phyloP scores from a whole-genome alignment of 2,888 invertebrate species.

The Eudemis profundana region DNA sequence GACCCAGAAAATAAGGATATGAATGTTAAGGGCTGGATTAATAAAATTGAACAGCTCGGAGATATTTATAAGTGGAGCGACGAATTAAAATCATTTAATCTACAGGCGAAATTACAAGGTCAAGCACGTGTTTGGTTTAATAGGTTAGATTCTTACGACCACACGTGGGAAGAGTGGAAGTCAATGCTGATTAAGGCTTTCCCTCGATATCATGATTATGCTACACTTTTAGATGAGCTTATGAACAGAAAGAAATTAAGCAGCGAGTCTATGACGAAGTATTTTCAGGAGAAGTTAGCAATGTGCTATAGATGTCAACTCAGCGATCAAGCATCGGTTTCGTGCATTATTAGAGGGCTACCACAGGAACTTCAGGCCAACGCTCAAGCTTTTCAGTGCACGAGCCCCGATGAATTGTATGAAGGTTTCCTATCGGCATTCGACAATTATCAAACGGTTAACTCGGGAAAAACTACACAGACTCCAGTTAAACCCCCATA shows the following conservation, averaged over 20 bases:
- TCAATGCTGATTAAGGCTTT: slow-evolving; percentile 20
- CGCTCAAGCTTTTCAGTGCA: slow-evolving; percentile 22
- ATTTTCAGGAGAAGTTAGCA: slow-evolving; percentile 1
- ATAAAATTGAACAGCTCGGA: slow-evolving; percentile 45
- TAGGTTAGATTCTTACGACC: slow-evolving; percentile 38
- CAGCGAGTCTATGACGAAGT: slow-evolving; percentile 3
- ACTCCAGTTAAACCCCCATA: neutral
- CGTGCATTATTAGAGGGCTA: slow-evolving; percentile 34
- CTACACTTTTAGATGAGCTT: slow-evolving; percentile 2
- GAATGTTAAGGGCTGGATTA: slow-evolving; percentile 36
- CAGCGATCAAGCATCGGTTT: slow-evolving; percentile 22
- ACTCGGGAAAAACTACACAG: neutral
- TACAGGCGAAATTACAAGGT: slow-evolving; percentile 46
- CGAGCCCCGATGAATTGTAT: slow-evolving; percentile 9
- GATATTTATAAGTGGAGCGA: slow-evolving; percentile 32
- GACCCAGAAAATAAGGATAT: slow-evolving; percentile 9
- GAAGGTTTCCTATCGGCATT: neutral
- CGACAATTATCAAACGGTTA: neutral
- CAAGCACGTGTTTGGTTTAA: slow-evolving; percentile 50
- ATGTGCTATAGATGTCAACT: slow-evolving; percentile 19
- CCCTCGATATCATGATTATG: slow-evolving; percentile 9
- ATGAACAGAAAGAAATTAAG: slow-evolving; percentile 1
- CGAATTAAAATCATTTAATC: slow-evolving; percentile 36
- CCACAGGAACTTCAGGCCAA: slow-evolving; percentile 28
- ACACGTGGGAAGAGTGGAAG: slow-evolving; percentile 43